Evolutionary conservation across 2,797 vertebrate genomes (phyloP).

Genomic region (Remorina albescens): DNA sequence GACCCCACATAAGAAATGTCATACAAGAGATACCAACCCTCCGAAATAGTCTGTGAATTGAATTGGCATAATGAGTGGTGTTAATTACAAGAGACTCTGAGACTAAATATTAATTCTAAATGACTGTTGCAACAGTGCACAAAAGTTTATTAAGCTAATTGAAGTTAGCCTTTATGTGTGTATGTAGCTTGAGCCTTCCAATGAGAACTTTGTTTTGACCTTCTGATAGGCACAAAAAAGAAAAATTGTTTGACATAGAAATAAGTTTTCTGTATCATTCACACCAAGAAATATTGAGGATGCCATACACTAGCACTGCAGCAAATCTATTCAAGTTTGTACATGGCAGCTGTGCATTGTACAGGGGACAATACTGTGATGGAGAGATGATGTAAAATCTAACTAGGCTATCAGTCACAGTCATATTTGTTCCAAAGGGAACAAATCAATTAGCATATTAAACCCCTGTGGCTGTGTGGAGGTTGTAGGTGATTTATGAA

Average conservation of each 20-base stretch:
- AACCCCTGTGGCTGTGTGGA: not conserved
- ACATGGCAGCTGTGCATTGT: not conserved
- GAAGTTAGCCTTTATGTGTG: not conserved
- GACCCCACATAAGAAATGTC: too few relatives aligned
- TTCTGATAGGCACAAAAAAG: not conserved
- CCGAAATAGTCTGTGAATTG: too few relatives aligned
- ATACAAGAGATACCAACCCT: too few relatives aligned
- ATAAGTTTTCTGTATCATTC: not conserved
- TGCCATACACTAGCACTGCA: not conserved
- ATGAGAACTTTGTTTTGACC: not conserved
- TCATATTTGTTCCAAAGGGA: slow-evolving; percentile 12
- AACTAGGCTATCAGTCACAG: slow-evolving; percentile 39
- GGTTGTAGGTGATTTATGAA: slow-evolving; percentile 1
- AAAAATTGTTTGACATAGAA: not conserved
- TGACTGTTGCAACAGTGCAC: too few relatives aligned
- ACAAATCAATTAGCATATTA: slow-evolving; percentile 31
- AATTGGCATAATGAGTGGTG: too few relatives aligned
- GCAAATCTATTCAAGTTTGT: not conserved
- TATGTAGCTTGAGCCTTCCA: not conserved
- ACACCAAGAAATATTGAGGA: not conserved
- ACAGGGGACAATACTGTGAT: slow-evolving; percentile 6
- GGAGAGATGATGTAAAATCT: slow-evolving; percentile 33
- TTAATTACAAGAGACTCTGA: too few relatives aligned
- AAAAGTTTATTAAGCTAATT: too few relatives aligned
- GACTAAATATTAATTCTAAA: too few relatives aligned